Conservation (phyloP, 35 echinoderm and acorn worm species). For the Strongylocentrotus purpuratus region DNA sequence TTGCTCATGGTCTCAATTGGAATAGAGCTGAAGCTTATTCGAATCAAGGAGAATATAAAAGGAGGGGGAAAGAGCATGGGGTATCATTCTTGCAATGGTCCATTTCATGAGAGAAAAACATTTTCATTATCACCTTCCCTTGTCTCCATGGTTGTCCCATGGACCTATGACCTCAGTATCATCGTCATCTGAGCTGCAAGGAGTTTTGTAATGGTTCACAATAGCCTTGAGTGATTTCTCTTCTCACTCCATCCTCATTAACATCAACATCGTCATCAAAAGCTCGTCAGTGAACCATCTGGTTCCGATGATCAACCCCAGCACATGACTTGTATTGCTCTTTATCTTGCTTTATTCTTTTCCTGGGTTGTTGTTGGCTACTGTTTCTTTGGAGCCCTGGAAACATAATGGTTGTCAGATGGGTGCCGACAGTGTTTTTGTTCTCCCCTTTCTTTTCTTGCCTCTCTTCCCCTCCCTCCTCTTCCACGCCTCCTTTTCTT, state of each 20-base stretch:
- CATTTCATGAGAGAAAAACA: neutral
- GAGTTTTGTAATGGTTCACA: neutral
- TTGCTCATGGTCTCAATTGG: neutral
- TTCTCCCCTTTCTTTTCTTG: neutral
- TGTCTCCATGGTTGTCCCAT: neutral
- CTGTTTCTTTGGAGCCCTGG: neutral
- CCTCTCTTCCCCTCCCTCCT: neutral
- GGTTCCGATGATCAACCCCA: neutral
- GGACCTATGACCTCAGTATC: too few relatives aligned
- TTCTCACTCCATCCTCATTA: neutral
- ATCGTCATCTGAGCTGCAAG: neutral
- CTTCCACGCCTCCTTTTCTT: neutral
- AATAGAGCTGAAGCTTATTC: neutral
- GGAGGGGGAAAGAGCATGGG: neutral
- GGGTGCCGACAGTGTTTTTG: neutral
- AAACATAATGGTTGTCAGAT: neutral
- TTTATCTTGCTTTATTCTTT: neutral
- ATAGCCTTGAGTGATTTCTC: neutral
- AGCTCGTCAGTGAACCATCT: neutral
- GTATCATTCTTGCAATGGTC: neutral
- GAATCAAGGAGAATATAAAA: too few relatives aligned
- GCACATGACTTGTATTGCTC: neutral
- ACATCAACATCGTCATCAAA: neutral
- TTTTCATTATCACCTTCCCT: neutral
- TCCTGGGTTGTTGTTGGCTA: neutral